Evolutionary conservation across 2,888 invertebrate species (phyloP), one percentile per base, ranked within the genome.

Genomic region (Dyspetes luteomarginatus): DNA sequence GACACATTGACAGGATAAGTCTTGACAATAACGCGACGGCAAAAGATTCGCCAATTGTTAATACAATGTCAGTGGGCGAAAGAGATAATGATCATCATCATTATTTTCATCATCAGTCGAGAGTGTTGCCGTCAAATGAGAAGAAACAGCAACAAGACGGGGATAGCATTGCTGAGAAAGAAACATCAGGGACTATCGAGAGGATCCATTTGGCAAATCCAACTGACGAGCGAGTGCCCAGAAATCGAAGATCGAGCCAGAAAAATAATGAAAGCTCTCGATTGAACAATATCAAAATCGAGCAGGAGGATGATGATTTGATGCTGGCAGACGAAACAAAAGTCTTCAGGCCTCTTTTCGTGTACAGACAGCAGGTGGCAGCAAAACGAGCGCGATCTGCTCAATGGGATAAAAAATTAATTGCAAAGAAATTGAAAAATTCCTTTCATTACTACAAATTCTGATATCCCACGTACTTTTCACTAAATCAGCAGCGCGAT

Each of bases 261-360:
- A 3, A n/a, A n/a, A n/a, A n/a, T n/a, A n/a, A n/a, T n/a, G n/a
- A n/a, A n/a, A n/a, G n/a, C n/a, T n/a, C n/a, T n/a, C n/a, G n/a
- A n/a, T n/a, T n/a, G n/a, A n/a, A n/a, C n/a, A n/a, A n/a, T n/a
- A n/a, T n/a, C n/a, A n/a, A n/a, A n/a, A n/a, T n/a, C n/a, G n/a
- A n/a, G n/a, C n/a, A n/a, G n/a, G n/a, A 65, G 3, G 24, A 71
- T 62, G 52, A 69, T 41, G 78, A 48, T 75, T 62, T 41, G 4
- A 28, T 30, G 3, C 84, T 86, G 19, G 85, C 83, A 0, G 87
- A 88, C 9, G 90, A 91, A 62, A 78, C 89, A 0, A 91, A 89
- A 55, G 86, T 91, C 0, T 91, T 91, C 58, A 86, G 91, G 52
- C 91, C 90, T 1, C 79, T 91, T 2, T 91, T 91, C 58, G 90